Base-by-base conservation (phyloP, 1,140 invertebrate genomes). In the Danaus melanippus region DNA sequence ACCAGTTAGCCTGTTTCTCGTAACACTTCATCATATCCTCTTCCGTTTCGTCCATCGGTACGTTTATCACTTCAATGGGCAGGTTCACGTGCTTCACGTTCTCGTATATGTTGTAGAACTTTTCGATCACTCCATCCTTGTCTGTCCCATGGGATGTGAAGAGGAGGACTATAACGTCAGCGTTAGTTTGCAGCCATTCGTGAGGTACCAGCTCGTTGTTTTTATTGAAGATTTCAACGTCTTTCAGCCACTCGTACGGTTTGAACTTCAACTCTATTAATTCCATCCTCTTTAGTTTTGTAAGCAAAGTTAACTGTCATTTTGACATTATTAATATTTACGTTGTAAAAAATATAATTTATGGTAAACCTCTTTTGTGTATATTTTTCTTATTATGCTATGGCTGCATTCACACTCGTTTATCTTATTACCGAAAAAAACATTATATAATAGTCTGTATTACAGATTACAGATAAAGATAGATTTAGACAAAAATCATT, bases 11-110 rank as follows among this genome's bases (percentile, higher is more conserved):
- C 67, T 86, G 83, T 2, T 52, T 50, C 6, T 74, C 55, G 57
- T 66, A 86, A 42, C 61, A 64, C 4, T 58, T 50, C n/a, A 45
- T 40, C 62, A 72, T 71, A 8, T 76, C 71, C 21, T 69, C 63
- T 47, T 74, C 68, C 0, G 43, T 74, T 5, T 79, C 74, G 48
- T 84, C 83, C 67, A 78, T 65, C 0, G 83, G 79, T 43, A 84
- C 60, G 43, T 84, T 74, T 43, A 86, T 77, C 0, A 86, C 81
- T 70, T 86, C 81, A 47, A 84, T 63, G n/a, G 79, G 74, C 1
- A 84, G 43, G 56, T 84, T 77, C 0, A 67, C 43, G 21, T 69
- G 62, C 67, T 83, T 86, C 2, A 69, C 67, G 43, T 66, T 75
- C 62, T 86, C 83, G 59, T 84, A 86, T 40, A 77, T 76, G 32